Evolutionary conservation across 2,113 vertebrate species (phyloP), one percentile per base, ranked within the genome.

Genomic region (Chaetodon auriga): DNA sequence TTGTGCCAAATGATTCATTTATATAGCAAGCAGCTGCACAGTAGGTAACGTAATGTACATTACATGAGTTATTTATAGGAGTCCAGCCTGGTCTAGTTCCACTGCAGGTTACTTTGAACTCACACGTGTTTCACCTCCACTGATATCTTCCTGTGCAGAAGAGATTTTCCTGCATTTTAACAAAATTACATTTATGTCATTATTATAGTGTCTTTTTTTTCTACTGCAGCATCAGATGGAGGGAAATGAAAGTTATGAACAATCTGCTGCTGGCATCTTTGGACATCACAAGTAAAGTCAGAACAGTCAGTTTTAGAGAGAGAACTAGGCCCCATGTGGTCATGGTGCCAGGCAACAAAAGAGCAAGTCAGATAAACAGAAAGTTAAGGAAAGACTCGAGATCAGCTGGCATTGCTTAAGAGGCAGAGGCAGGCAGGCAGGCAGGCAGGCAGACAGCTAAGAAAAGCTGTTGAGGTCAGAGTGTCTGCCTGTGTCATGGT

Each of bases 311-410:
- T 14, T 19, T 16, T 2, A 21, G 57, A 11, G 2, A 43, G 38
- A 10, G 8, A 45, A 38, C 5, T 13, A 5, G 25, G 23, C 21
- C 16, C 7, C 15, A 15, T 2, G 49, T 57, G 63, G 36, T 13
- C 21, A 30, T 46, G 45, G 9, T 57, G 7, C 41, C 0, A 21
- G 5, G 23, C 48, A 75, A 51, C 45, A 19, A 38, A 30, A 71
- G 11, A 53, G 45, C 0, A 0, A 9, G 25, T 13, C 1, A 21
- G 30, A 4, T 4, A 45, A 90, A 91, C 5, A 8, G 90, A 91
- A 86, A 90, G 84, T 82, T 85, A 91, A 90, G 85, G 76, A 80
- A 84, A 70, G 6, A 7, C 43, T 35, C 0, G 0, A 12, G n/a
- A 43, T 45, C 61, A 79, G 55, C 21, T 80, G 49, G 51, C 1